Conservation (phyloP, 2,888 invertebrate species). For the Heliconius sara region DNA sequence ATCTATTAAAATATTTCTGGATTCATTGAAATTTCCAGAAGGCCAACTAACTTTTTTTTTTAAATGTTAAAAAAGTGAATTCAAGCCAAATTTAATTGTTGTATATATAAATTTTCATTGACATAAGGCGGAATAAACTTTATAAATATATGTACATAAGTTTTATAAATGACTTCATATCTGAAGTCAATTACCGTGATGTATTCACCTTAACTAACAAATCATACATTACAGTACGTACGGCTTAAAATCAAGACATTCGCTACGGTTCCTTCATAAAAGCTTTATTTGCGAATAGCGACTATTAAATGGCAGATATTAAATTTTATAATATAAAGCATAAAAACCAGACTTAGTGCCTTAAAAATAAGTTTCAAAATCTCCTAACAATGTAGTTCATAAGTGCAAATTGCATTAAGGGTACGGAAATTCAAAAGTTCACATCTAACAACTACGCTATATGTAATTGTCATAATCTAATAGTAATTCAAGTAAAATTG, state of each 20-base stretch:
- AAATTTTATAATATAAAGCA: not conserved
- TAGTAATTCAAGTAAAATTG: conserved; percentile 22
- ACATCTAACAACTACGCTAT: not conserved
- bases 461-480: conserved; percentile 1
- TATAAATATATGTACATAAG: not conserved
- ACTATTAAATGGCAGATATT: conserved; percentile 15
- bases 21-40: too few relatives aligned
- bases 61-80: too few relatives aligned
- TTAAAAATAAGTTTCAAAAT: conserved; percentile 1
- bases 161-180: not conserved
- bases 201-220: conserved; percentile 14
- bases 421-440: not conserved
- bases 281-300: conserved; percentile 48
- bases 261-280: conserved; percentile 54
- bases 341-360: not conserved
- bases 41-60: too few relatives aligned
- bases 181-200: not conserved
- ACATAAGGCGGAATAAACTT: not conserved
- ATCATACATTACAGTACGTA: conserved; percentile 22
- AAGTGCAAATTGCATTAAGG: not conserved
- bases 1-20: too few relatives aligned
- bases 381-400: not conserved
- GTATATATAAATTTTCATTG: too few relatives aligned
- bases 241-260: conserved; percentile 51
- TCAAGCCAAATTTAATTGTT: too few relatives aligned